Base-by-base conservation (phyloP, 2,888 invertebrate genomes). In the Pheosia gnoma region DNA sequence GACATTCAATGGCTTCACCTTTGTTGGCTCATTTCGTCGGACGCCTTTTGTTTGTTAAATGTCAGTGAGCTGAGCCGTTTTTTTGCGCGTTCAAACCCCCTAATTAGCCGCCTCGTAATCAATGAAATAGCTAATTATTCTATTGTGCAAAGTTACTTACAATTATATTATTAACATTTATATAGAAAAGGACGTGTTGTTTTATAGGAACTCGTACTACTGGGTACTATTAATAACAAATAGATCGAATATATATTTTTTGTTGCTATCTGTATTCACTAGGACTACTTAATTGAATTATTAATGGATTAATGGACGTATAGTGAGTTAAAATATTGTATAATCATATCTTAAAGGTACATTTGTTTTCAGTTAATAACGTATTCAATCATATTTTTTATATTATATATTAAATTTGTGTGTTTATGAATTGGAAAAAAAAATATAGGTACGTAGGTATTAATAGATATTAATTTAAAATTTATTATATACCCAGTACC, bases 11-110 rank as follows among this genome's bases (percentile, higher is more conserved):
- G 65, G 71, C 81, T 82, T 79, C 76, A 79, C 83, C 84, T 86
- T 89, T 91, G 88, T 90, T 85, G 76, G 78, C 79, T 81, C 77
- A 82, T 85, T 87, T 85, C 80, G 71, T 75, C 76, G 80, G 76
- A 77, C 80, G 82, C 75, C 85, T 87, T 90, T 90, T 90, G 85
- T 88, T 85, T 82, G 82, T 71, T 76, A 74, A 72, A 70, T 63
- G 61, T 66, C 59, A 57, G 70, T 62, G 45, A 60, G 53, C 54
- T 37, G 57, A 61, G 39, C 10, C 56, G 54, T 63, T 66, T 63
- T 71, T 78, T 75, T 73, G 67, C 63, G 60, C 62, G 47, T 52
- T 53, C 59, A 60, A 67, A 61, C 59, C 59, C 59, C 58, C 60
- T 69, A 68, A 74, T 78, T 76, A 62, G 62, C 43, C 60, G 57